These are phyloP conservation scores for Metacarcinus magister DNA, from an alignment of 2,888 invertebrate genomes.

Conservation along the genomic window DNA sequence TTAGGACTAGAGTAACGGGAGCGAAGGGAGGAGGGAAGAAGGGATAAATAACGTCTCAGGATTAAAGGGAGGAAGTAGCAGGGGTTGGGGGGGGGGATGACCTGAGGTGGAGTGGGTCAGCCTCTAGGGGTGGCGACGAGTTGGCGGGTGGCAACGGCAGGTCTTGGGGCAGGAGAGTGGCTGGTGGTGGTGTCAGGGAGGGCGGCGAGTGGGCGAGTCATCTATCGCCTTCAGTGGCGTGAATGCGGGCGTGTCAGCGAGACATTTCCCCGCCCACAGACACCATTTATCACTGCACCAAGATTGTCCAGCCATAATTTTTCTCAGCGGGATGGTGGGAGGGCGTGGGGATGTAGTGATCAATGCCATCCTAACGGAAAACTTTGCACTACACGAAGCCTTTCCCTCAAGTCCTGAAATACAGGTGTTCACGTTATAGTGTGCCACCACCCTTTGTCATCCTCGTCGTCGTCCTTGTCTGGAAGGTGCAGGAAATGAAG, in stretches of 20 bases:
- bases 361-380: slow-evolving; percentile 18
- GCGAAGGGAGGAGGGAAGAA: neutral
- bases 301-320: slow-evolving; percentile 63
- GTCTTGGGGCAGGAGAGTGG: neutral
- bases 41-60: neutral
- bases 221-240: slow-evolving; percentile 54
- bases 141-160: neutral
- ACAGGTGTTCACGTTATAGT: neutral
- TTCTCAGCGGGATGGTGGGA: neutral
- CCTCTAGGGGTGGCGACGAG: neutral
- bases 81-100: neutral
- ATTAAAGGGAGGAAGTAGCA: neutral
- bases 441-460: neutral
- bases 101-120: neutral
- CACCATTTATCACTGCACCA: slow-evolving; percentile 67
- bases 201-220: slow-evolving; percentile 37
- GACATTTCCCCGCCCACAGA: slow-evolving; percentile 52
- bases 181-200: neutral
- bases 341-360: slow-evolving; percentile 29
- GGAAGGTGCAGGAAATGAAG: neutral
- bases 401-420: neutral
- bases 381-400: neutral
- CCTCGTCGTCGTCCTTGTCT: neutral
- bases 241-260: slow-evolving; percentile 61
- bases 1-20: neutral